Percentiles rank a stretch among this genome's conserved stretches.
phyloP scores from a whole-genome alignment of 2,888 invertebrate genomes.

The Lasioglossum marginatum region DNA sequence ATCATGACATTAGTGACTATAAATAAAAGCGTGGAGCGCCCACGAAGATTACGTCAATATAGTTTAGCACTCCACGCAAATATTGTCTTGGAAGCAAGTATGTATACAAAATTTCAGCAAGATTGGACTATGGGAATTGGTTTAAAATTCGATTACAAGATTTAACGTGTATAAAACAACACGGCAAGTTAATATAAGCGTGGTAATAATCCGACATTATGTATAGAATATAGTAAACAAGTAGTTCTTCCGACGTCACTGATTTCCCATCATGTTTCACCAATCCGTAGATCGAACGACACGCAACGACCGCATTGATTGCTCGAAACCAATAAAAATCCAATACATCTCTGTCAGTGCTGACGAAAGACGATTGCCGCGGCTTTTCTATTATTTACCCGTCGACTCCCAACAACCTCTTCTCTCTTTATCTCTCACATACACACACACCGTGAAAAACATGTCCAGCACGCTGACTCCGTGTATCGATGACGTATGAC shows the following conservation, averaged over 20 bases:
- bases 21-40: too few species aligned
- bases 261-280: constrained; percentile 53
- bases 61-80: too few species aligned
- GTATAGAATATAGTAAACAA: neutral
- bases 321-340: constrained; percentile 76
- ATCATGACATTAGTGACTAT: too few species aligned
- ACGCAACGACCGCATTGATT: constrained; percentile 66
- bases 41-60: too few species aligned
- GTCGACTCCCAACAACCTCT: constrained; percentile 26
- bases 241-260: neutral
- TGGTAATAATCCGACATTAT: neutral
- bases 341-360: constrained; percentile 73
- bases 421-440: too few species aligned
- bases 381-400: constrained; percentile 66
- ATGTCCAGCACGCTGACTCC: constrained; percentile 22
- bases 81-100: too few species aligned
- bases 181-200: too few species aligned
- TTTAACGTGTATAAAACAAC: too few species aligned
- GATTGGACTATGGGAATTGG: too few species aligned
- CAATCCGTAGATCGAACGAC: constrained; percentile 34
- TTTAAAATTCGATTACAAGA: too few species aligned
- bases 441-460: constrained; percentile 27
- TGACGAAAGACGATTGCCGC: constrained; percentile 66
- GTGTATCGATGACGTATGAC: constrained; percentile 31
- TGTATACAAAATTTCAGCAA: too few species aligned